Percentiles rank a stretch among this genome's conserved stretches.
phyloP scores from a whole-genome alignment of 2,888 invertebrate genomes.

The Erebia palarica region DNA sequence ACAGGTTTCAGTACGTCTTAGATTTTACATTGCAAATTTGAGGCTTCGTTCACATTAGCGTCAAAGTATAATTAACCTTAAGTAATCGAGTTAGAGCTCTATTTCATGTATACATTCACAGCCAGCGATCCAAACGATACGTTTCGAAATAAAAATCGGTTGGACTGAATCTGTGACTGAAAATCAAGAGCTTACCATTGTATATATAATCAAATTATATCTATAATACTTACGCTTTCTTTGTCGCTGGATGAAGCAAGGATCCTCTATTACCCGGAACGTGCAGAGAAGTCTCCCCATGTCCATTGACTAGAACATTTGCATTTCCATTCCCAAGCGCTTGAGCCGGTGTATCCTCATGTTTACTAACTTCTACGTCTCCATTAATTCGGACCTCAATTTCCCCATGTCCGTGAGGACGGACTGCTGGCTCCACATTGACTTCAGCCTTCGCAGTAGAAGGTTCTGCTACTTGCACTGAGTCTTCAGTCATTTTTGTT shows the following conservation, averaged over 20 bases:
- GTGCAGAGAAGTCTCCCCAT: constrained; percentile 31
- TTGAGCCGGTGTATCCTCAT: constrained; percentile 5
- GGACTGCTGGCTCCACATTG: constrained; percentile 32
- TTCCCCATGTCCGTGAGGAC: constrained; percentile 3
- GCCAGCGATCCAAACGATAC: too few species aligned
- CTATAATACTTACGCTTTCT: constrained; percentile 35
- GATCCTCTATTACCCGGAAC: constrained; percentile 36
- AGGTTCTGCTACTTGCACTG: constrained; percentile 60
- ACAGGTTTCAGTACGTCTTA: too few species aligned
- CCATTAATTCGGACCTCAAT: constrained; percentile 8
- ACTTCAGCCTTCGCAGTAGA: constrained; percentile 45
- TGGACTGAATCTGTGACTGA: too few species aligned
- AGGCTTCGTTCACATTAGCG: too few species aligned
- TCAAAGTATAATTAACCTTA: too few species aligned
- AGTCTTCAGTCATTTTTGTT: constrained; percentile 60
- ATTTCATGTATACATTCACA: too few species aligned
- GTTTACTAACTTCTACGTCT: background rate
- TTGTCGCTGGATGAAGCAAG: constrained; percentile 26
- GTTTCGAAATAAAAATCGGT: too few species aligned
- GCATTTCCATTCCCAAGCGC: background rate
- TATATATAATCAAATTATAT: background rate
- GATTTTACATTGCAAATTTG: too few species aligned
- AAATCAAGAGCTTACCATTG: too few species aligned
- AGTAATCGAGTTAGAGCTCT: too few species aligned
- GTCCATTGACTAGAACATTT: background rate